phyloP scores from a whole-genome alignment of 2,797 vertebrate species.

The Mormyrus hasselquistii region DNA sequence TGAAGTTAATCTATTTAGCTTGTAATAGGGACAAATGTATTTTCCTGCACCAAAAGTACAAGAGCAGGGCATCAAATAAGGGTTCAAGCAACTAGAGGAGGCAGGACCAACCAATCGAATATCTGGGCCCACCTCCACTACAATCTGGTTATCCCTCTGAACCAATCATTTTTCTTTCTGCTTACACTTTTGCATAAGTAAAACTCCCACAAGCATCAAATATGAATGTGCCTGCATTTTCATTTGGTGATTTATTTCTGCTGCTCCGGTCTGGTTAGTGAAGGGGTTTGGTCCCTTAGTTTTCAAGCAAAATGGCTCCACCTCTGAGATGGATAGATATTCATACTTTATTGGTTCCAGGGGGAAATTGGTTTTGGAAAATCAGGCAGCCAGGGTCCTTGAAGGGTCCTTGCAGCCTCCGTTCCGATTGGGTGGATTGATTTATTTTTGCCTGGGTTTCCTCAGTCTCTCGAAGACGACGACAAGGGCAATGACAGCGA shows the following conservation, averaged over 20 bases:
- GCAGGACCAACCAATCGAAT: not conserved
- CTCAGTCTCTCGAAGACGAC: constrained; percentile 74
- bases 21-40: not conserved
- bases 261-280: not conserved
- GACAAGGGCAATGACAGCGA: constrained; percentile 76
- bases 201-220: not conserved
- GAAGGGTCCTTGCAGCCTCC: not conserved
- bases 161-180: not conserved
- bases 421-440: not conserved
- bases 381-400: not conserved
- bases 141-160: not conserved
- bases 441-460: not conserved
- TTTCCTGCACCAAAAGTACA: not conserved
- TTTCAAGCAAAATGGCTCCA: not conserved
- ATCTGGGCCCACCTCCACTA: not conserved
- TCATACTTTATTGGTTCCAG: not conserved
- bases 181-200: not conserved
- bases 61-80: not conserved
- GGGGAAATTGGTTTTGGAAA: not conserved
- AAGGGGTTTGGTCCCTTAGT: not conserved
- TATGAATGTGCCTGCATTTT: not conserved
- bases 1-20: not conserved
- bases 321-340: not conserved
- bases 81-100: not conserved
- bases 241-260: not conserved